Evolutionary conservation across 2,113 vertebrate species (phyloP), one percentile per base, ranked within the genome.

Genomic region (Epinephelus lanceolatus): DNA sequence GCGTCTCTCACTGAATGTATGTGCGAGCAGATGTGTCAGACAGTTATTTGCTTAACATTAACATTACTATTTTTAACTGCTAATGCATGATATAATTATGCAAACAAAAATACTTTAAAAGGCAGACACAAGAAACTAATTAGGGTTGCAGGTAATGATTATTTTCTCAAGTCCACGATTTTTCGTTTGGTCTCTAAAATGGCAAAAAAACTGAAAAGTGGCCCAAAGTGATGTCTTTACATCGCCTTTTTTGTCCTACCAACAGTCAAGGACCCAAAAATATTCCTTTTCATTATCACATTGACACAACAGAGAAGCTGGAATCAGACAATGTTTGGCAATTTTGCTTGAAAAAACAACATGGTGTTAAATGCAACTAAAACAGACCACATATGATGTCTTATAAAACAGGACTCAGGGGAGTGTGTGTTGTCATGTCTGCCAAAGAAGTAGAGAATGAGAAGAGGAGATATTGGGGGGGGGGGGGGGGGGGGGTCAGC

Each of bases 21-120:
- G 14, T 77, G 33, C 47, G 71, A 82, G 72, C 71, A 88, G 75
- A 80, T 78, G 82, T 69, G 74, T 75, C 70, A 66, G 14, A 42
- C 56, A 55, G 27, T 47, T 5, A 19, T 21, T 55, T 52, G 72
- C 27, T 73, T 53, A 2, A 45, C 37, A 42, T 55, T 21, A 69
- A 21, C 1, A 62, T 7, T 45, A 47, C 61, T 79, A 67, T 25
- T 74, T 81, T 76, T 67, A 42, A 42, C 55, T 45, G 27, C 27
- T 15, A 55, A 52, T 40, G 67, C 17, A 47, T 14, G 13, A 70
- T 49, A 66, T 63, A 21, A 21, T 53, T 23, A 75, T 18, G 45
- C 57, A 37, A 23, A 30, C 8, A 53, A n/a, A 56, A 55, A 45
- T 11, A 19, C 13, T 63, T 2, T 37, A 37, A 56, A 76, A 53